Conservation (phyloP, 1,140 invertebrate species). For the Rhopalosiphum maidis region DNA sequence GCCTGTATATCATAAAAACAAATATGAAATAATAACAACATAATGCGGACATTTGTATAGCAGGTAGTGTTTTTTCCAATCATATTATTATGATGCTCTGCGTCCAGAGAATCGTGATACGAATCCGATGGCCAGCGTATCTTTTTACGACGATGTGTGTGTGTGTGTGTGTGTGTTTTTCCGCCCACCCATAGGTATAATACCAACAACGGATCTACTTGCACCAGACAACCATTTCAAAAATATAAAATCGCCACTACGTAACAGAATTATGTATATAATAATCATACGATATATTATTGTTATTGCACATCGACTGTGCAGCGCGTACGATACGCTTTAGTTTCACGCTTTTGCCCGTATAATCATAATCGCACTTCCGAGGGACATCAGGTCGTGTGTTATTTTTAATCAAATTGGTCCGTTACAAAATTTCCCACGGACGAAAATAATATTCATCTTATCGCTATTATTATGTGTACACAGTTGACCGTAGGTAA, state of each 20-base stretch:
- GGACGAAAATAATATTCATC: neutral
- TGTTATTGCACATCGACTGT: neutral
- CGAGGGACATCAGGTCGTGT: neutral
- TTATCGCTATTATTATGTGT: neutral
- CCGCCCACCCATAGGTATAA: neutral
- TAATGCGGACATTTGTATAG: neutral
- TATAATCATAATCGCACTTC: conserved; percentile 5
- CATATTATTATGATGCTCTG: neutral
- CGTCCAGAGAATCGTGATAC: neutral
- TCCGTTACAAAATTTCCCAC: neutral
- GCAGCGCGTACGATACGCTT: neutral
- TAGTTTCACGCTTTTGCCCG: neutral
- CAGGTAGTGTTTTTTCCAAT: neutral
- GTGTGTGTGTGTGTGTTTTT: neutral
- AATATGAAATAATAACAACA: neutral
- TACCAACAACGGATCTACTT: neutral
- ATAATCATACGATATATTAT: neutral
- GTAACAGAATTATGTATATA: too few species aligned
- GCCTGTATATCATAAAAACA: neutral
- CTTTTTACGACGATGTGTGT: neutral
- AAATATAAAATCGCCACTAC: neutral
- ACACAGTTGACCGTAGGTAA: neutral
- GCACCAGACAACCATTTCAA: neutral
- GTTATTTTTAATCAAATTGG: neutral
- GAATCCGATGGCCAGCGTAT: neutral